These are phyloP conservation scores for Ardeotis arabs DNA, from an alignment of 2,113 vertebrate genomes.

Conservation along the genomic window DNA sequence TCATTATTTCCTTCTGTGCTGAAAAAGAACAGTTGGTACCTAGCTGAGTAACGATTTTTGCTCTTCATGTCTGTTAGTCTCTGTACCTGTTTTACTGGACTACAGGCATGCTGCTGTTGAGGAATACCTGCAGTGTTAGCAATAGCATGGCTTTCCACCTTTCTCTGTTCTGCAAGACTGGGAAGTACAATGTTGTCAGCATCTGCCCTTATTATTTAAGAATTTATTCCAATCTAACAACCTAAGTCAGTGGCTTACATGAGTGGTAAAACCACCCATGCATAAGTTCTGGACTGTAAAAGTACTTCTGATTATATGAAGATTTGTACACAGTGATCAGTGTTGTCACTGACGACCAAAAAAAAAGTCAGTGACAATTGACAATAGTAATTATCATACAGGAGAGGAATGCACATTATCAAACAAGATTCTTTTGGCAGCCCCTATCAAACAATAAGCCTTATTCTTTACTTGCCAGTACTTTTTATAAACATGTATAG, in stretches of 20 bases:
- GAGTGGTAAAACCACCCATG: background rate
- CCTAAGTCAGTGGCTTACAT: background rate
- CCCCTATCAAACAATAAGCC: background rate
- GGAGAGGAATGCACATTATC: background rate
- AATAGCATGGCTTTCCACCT: background rate
- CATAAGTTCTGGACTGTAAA: background rate
- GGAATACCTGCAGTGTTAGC: background rate
- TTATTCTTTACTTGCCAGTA: background rate
- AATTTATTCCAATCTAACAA: background rate
- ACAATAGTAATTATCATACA: background rate
- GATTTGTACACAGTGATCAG: background rate
- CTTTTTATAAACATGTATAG: background rate
- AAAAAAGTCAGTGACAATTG: background rate
- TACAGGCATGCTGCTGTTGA: background rate
- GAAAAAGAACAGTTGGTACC: background rate
- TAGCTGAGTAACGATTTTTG: background rate
- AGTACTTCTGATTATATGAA: background rate
- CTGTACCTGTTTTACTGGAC: background rate
- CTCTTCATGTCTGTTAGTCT: background rate
- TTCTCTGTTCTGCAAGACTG: background rate
- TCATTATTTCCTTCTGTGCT: background rate
- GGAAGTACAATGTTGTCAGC: background rate
- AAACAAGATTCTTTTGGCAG: background rate
- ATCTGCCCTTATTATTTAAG: background rate
- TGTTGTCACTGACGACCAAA: background rate